Evolutionary conservation across 53 echinoderm and acorn worm species (phyloP).

Genomic region (Echinometra lucunter): DNA sequence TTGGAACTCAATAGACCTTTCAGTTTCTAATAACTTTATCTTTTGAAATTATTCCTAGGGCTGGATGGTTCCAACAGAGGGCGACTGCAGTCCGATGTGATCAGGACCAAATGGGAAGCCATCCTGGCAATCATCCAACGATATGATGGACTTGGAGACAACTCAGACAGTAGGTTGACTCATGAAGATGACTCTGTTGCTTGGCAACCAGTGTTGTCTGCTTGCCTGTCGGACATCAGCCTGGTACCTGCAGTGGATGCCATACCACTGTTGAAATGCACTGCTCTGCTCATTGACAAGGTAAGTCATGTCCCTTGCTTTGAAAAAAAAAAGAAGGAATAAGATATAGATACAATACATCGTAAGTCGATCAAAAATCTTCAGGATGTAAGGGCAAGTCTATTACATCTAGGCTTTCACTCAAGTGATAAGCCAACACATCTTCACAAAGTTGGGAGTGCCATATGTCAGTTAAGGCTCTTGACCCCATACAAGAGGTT

Average conservation of each 20-base stretch:
- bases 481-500: no score
- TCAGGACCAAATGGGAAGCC: conserved; percentile 69
- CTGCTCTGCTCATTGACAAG: conserved; percentile 78
- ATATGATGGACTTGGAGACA: neutral
- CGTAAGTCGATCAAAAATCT: no score
- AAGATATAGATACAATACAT: no score
- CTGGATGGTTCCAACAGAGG: conserved; percentile 54
- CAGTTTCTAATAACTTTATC: neutral
- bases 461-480: no score
- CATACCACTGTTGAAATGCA: conserved; percentile 81
- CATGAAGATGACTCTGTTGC: neutral
- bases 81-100: conserved; percentile 59
- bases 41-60: neutral
- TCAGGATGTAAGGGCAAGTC: no score
- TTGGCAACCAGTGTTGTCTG: conserved; percentile 38
- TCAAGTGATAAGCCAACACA: no score
- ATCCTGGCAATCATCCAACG: conserved; percentile 46
- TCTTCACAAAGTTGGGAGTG: no score
- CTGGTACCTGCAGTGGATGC: conserved; percentile 76
- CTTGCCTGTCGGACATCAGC: conserved; percentile 79
- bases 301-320: conserved; percentile 33
- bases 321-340: neutral
- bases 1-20: no score
- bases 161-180: neutral
- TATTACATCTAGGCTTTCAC: no score